Conservation (phyloP, 2,888 invertebrate species). For the Ennomos fuscantarius region DNA sequence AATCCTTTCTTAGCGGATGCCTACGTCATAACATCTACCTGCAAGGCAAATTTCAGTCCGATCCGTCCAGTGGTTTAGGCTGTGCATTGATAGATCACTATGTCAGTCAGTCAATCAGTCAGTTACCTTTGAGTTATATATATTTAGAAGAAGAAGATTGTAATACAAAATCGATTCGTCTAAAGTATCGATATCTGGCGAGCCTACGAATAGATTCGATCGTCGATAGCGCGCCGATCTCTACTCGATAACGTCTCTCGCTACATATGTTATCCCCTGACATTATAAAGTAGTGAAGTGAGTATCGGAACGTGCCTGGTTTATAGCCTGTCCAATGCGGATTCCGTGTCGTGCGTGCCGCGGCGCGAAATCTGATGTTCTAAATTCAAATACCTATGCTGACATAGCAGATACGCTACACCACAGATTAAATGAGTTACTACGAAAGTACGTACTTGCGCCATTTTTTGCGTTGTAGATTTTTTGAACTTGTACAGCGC, state of each 20-base stretch:
- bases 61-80: no score
- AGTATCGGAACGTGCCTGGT: constrained; percentile 46
- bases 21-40: no score
- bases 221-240: constrained; percentile 65
- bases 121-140: no score
- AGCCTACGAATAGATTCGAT: constrained; percentile 62
- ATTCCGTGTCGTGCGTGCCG: constrained; percentile 37
- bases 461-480: no score
- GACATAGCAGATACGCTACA: neutral
- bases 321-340: constrained; percentile 48
- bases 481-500: no score
- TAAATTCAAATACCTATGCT: constrained; percentile 19
- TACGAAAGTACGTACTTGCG: no score
- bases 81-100: no score
- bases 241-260: constrained; percentile 65
- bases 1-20: no score
- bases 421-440: no score
- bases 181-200: constrained; percentile 54
- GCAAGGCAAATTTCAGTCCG: no score
- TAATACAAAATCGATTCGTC: constrained; percentile 56
- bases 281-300: constrained; percentile 63
- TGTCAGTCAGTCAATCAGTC: no score
- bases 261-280: constrained; percentile 69
- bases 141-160: constrained; percentile 46
- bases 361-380: constrained; percentile 44